Conservation (phyloP, 2,888 invertebrate genomes). For the Therioaphis trifolii region DNA sequence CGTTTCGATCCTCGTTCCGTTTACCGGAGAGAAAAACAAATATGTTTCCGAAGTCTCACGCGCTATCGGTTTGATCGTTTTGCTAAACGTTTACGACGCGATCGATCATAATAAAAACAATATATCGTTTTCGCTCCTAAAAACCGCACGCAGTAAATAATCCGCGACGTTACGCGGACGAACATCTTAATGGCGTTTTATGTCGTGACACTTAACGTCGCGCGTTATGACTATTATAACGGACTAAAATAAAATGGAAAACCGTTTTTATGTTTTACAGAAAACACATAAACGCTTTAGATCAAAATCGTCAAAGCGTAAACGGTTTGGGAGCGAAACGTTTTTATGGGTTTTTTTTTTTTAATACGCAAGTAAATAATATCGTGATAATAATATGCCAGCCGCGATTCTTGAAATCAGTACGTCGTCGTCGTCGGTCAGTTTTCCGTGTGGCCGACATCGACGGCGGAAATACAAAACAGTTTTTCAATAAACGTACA, state of each 20-base stretch:
- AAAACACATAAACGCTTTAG: constrained; percentile 38
- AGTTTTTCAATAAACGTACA: too few relatives aligned
- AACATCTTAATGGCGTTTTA: constrained; percentile 22
- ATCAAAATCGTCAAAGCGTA: constrained; percentile 25
- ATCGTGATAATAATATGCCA: too few relatives aligned
- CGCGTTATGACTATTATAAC: constrained; percentile 11
- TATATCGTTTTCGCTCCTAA: background rate
- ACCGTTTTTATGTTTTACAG: constrained; percentile 12
- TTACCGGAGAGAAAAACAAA: too few relatives aligned
- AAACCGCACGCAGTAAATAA: constrained; percentile 5
- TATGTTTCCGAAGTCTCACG: background rate
- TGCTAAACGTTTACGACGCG: background rate
- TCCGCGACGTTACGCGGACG: background rate
- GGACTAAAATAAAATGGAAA: constrained; percentile 40
- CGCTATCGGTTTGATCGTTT: background rate
- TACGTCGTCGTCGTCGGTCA: too few relatives aligned
- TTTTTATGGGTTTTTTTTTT: constrained; percentile 36
- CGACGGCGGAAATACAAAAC: too few relatives aligned
- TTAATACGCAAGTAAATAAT: too few relatives aligned
- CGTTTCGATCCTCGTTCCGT: too few relatives aligned
- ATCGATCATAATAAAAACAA: constrained; percentile 31
- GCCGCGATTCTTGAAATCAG: too few relatives aligned
- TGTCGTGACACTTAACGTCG: constrained; percentile 9
- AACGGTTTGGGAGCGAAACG: constrained; percentile 23
- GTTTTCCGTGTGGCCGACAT: too few relatives aligned